A percentile compares a stretch with the other conserved stretches of the same genome.
Evolutionary conservation across 2,888 invertebrate species (phyloP).

Genomic region (Exocentrus adspersus): DNA sequence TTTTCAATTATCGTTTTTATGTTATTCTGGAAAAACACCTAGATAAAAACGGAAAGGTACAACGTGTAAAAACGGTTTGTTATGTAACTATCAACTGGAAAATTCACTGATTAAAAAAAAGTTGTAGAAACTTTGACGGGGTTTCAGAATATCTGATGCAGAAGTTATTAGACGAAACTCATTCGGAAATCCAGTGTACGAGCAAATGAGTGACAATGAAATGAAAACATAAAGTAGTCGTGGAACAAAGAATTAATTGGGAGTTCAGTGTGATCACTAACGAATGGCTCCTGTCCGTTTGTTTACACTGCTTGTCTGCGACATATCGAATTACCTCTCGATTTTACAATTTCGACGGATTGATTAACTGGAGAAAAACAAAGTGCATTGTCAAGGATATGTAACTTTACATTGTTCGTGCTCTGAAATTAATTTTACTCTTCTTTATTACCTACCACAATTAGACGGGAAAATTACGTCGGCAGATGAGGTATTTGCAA

Average conservation of each 20-base stretch:
- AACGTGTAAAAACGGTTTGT: no score
- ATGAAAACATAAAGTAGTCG: slow-evolving; percentile 23
- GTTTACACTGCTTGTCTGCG: slow-evolving; percentile 39
- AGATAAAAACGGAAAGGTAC: no score
- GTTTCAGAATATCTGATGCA: not conserved
- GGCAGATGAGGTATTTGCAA: not conserved
- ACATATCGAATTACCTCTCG: slow-evolving; percentile 45
- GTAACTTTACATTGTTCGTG: slow-evolving; percentile 16
- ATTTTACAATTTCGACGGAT: slow-evolving; percentile 42
- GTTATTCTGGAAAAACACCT: no score
- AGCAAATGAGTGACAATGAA: slow-evolving; percentile 24
- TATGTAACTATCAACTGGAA: no score
- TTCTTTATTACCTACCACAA: not conserved
- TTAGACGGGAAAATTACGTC: slow-evolving; percentile 2
- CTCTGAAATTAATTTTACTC: slow-evolving; percentile 15
- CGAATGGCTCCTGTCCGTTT: slow-evolving; percentile 41
- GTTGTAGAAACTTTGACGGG: no score
- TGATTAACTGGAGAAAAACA: slow-evolving; percentile 39
- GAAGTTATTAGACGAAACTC: slow-evolving; percentile 12
- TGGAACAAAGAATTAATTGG: slow-evolving; percentile 47
- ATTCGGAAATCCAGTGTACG: slow-evolving; percentile 15
- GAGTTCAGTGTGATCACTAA: slow-evolving; percentile 43
- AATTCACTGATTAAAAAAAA: no score
- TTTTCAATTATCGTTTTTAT: slow-evolving; percentile 46
- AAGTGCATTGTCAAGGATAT: slow-evolving; percentile 26